Evolutionary conservation across 2,113 vertebrate genomes (phyloP).

Genomic region (Oriolus oriolus): DNA sequence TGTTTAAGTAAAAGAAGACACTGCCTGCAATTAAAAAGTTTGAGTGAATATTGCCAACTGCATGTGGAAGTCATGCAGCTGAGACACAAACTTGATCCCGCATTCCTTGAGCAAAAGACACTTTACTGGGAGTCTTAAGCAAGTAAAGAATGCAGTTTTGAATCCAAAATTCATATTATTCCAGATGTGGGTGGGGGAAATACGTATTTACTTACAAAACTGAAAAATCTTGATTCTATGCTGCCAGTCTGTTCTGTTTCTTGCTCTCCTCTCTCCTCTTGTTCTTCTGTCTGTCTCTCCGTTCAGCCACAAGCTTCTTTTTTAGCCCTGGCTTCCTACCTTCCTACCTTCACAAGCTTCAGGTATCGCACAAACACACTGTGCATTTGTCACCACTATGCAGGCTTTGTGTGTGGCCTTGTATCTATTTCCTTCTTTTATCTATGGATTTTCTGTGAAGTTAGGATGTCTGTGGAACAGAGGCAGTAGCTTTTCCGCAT

Average conservation of each 20-base stretch:
- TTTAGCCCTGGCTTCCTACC: not conserved
- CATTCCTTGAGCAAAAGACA: not conserved
- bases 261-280: not conserved
- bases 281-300: not conserved
- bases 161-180: slow-evolving; percentile 53
- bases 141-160: slow-evolving; percentile 49
- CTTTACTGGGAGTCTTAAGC: slow-evolving; percentile 30
- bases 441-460: not conserved
- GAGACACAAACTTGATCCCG: not conserved
- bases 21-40: not conserved
- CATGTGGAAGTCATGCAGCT: not conserved
- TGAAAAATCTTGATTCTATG: not conserved
- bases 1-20: not conserved
- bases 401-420: not conserved
- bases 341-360: not conserved
- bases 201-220: not conserved
- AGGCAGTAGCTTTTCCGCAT: not conserved
- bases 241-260: not conserved
- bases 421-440: not conserved
- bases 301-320: not conserved
- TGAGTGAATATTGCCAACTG: not conserved
- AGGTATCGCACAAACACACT: not conserved
- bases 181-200: slow-evolving; percentile 54
- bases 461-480: not conserved
- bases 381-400: not conserved